Evolutionary conservation across 2,113 vertebrate species (phyloP), one percentile per base, ranked within the genome.

Genomic region (Tringa solitaria): DNA sequence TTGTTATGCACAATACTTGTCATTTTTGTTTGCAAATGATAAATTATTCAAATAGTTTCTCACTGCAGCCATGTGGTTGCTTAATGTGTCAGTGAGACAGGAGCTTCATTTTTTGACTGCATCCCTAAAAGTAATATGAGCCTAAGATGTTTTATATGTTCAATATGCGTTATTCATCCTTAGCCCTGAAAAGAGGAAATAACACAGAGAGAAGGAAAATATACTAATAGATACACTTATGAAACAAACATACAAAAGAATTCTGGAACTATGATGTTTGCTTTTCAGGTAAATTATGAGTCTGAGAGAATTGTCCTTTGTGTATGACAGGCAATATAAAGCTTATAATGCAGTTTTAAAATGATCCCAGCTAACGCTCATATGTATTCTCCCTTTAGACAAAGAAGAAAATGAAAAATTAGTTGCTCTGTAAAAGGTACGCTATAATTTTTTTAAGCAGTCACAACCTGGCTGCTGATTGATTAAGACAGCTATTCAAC

Each of bases 11-110:
- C 6, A 93, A 81, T 65, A 59, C 7, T 59, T 91, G 50, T 89
- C 63, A 89, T 56, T 84, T 96, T 78, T 89, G n/a, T 80, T 95
- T 95, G 41, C 50, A 89, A 87, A 87, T 45, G 7, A 90, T 94
- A 87, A 87, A 96, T 93, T 92, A 94, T 96, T 94, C 50, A 89
- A 68, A 53, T 3, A 72, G 26, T 67, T 90, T 89, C 57, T 92
- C 64, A 64, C 50, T 86, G 70, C 1, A 26, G 56, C 75, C 74
- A 60, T 39, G 30, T 45, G 27, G 18, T 53, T 90, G 30, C 43
- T 90, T 79, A 57, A 93, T 37, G 8, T 96, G 93, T 68, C 83
- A 84, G 32, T 75, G 32, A 95, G 64, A 79, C 2, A 65, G 35
- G 32, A 95, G 23, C 45, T 93, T 89, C 61, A 50, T 43, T 77